Evolutionary conservation across 2,797 vertebrate species (phyloP).

Genomic region (Chelmon rostratus): DNA sequence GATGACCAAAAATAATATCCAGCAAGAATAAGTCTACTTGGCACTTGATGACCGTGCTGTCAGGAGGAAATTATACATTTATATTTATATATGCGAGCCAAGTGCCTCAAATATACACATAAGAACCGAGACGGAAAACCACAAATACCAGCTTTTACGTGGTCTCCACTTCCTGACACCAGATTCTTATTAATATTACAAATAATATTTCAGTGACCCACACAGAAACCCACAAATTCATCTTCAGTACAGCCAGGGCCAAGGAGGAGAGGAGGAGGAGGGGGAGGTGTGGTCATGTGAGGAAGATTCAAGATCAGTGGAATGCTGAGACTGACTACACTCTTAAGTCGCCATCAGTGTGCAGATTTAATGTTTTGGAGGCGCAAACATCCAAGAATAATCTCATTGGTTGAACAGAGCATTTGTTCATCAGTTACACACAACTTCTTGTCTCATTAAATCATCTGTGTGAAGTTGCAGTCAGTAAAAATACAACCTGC

Average conservation of each 20-base stretch:
- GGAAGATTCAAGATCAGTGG: background rate
- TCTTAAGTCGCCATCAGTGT: background rate
- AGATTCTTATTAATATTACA: slow-evolving; percentile 54
- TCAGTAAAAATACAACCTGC: background rate
- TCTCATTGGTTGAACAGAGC: background rate
- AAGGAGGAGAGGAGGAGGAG: background rate
- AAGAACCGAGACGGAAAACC: slow-evolving; percentile 66
- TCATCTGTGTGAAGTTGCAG: background rate
- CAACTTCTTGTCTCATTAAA: background rate
- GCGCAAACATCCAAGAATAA: background rate
- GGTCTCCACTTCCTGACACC: slow-evolving; percentile 58
- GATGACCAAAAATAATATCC: slow-evolving; percentile 68
- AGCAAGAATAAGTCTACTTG: slow-evolving; percentile 83
- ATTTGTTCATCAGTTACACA: background rate
- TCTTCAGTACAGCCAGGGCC: slow-evolving; percentile 13
- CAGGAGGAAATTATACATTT: slow-evolving; percentile 51
- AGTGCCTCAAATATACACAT: slow-evolving; percentile 76
- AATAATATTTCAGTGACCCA: slow-evolving; percentile 33
- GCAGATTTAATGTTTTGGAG: background rate
- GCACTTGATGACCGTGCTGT: slow-evolving; percentile 78
- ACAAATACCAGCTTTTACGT: slow-evolving; percentile 80
- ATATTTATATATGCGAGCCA: slow-evolving; percentile 54
- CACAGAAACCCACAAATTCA: slow-evolving; percentile 18
- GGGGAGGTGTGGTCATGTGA: background rate
- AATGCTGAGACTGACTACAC: no score